Evolutionary conservation across 2,888 invertebrate genomes (phyloP), one percentile per base, ranked within the genome.

Genomic region (Tachina grossa): DNA sequence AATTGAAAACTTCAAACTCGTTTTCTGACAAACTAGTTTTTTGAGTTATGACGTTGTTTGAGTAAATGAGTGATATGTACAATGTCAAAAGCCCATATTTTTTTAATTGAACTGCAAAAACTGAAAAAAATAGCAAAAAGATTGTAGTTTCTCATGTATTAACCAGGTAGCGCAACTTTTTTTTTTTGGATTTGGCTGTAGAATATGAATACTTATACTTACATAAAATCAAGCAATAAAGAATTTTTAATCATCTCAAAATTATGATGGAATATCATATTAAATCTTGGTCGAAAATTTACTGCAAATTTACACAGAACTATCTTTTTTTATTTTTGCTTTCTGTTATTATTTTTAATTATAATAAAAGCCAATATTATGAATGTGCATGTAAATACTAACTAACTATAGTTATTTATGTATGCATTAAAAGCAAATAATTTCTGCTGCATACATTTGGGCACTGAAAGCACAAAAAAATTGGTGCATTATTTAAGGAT

Each of bases 321-420:
- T 47, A 45, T 22, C 45, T 51, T 16, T 69, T 22, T 22, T 55
- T n/a, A 9, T 31, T 59, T 43, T 49, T 61, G 11, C 13, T 59
- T 14, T 31, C 31, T 16, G 13, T 59, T 61, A 69, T 75, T 75
- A 53, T 72, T 55, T 72, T 80, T 72, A 57, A 65, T 80, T 57
- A 55, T 39, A 47, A 72, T 65, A 55, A 65, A 72, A 79, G 71
- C 63, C 71, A 72, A 65, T 63, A 63, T 31, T 79, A 63, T 63
- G n/a, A 63, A 71, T 71, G 47, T 71, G 10, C 39, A 45, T 31
- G 31, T 31, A n/a, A n/a, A n/a, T n/a, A 31, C 31, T 31, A 31
- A 31, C 19, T 66, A 49, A 47, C 47, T 55, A 31, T 10, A 65
- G 22, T 72, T 66, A 49, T 80, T 80, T 65, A 72, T 80, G 65